Percentiles rank a stretch among this genome's conserved stretches.
Conservation (phyloP, 2,888 invertebrate species). For the Parelbella ahira region DNA sequence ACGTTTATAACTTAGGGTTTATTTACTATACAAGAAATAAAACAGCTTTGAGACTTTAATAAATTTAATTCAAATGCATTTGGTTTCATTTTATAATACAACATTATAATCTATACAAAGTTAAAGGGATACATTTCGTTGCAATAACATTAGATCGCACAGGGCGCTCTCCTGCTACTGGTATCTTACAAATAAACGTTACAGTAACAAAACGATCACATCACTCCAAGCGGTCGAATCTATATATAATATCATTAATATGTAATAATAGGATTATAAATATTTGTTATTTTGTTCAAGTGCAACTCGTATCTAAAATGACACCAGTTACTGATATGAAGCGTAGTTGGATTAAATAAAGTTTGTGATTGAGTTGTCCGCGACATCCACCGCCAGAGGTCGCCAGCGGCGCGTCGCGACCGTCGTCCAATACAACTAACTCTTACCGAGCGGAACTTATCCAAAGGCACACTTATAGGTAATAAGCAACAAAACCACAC, state of each 20-base stretch:
- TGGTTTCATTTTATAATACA: constrained; percentile 47
- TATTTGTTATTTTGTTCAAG: constrained; percentile 20
- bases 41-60: no score
- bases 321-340: constrained; percentile 30
- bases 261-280: constrained; percentile 13
- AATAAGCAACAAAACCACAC: constrained; percentile 7
- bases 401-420: neutral
- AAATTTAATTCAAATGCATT: constrained; percentile 50
- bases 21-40: no score
- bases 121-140: constrained; percentile 27
- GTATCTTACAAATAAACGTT: constrained; percentile 3
- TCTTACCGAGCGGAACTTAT: constrained; percentile 2
- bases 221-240: constrained; percentile 21
- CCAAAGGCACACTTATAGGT: constrained; percentile 13
- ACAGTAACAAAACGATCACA: constrained; percentile 8
- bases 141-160: constrained; percentile 1
- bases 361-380: constrained; percentile 13
- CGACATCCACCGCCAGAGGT: no score
- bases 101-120: constrained; percentile 33
- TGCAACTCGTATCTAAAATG: constrained; percentile 18
- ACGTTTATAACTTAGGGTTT: no score
- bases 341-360: constrained; percentile 22
- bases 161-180: neutral
- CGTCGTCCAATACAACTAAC: no score
- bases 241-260: constrained; percentile 1